A percentile compares a stretch with the other conserved stretches of the same genome.
These are phyloP conservation scores for Sebastes schlegelii DNA, from an alignment of 2,113 vertebrate genomes.

Conservation along the genomic window DNA sequence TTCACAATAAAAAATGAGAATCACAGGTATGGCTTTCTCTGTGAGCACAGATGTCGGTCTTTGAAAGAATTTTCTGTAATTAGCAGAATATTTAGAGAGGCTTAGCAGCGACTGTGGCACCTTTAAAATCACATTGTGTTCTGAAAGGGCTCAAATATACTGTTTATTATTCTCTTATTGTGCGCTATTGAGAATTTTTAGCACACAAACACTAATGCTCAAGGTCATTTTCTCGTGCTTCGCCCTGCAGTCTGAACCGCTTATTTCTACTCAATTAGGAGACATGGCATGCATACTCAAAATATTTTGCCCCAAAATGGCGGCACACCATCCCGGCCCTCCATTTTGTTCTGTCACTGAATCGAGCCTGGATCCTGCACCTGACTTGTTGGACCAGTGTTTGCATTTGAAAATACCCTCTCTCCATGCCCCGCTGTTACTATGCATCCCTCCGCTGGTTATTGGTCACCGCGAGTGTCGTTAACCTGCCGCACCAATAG, in stretches of 20 bases:
- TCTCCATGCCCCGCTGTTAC: conserved; percentile 70
- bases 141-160: conserved; percentile 39
- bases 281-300: conserved; percentile 62
- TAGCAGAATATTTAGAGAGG: conserved; percentile 63
- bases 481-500: conserved; percentile 71
- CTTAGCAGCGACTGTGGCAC: conserved; percentile 61
- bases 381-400: conserved; percentile 74
- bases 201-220: conserved; percentile 32
- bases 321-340: conserved; percentile 67
- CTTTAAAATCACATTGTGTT: conserved; percentile 56
- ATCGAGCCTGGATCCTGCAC: conserved; percentile 75
- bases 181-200: neutral
- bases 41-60: conserved; percentile 71
- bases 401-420: conserved; percentile 74
- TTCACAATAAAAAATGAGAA: conserved; percentile 66
- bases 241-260: conserved; percentile 27
- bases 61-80: conserved; percentile 66
- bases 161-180: conserved; percentile 58
- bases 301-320: conserved; percentile 81
- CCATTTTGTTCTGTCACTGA: conserved; percentile 79
- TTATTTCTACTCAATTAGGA: conserved; percentile 61
- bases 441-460: conserved; percentile 56
- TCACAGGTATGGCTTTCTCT: conserved; percentile 69
- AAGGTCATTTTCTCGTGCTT: conserved; percentile 51
- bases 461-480: conserved; percentile 66